Conservation (phyloP, 2,888 invertebrate genomes). For the Dryomyza anilis region DNA sequence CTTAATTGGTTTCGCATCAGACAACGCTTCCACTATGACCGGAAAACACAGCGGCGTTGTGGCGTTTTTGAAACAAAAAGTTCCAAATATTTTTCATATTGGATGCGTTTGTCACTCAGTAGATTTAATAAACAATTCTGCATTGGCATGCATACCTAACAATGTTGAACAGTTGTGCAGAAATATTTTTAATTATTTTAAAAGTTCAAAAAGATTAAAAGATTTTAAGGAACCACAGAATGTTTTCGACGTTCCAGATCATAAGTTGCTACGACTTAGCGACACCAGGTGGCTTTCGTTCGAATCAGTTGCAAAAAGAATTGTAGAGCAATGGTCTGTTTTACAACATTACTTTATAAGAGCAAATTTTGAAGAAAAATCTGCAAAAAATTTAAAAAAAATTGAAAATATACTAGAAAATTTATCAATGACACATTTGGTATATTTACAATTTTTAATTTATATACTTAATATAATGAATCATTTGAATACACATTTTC, state of each 20-base stretch:
- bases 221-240: conserved; percentile 19
- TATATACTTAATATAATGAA: conserved; percentile 21
- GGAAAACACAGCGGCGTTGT: conserved; percentile 40
- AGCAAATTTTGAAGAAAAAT: conserved; percentile 22
- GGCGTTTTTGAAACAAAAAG: conserved; percentile 19
- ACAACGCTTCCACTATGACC: conserved; percentile 25
- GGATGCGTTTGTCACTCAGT: conserved; percentile 24
- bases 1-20: conserved; percentile 24
- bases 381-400: conserved; percentile 19
- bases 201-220: conserved; percentile 18
- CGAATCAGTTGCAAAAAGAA: conserved; percentile 20
- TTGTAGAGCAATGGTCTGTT: too few relatives aligned
- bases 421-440: neutral
- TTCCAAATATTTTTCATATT: conserved; percentile 14
- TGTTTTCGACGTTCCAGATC: conserved; percentile 22
- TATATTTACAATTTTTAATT: conserved; percentile 19
- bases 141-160: conserved; percentile 1
- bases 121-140: conserved; percentile 8
- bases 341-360: conserved; percentile 26
- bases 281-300: conserved; percentile 26
- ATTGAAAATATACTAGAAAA: conserved; percentile 16
- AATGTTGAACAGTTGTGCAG: conserved; percentile 1
- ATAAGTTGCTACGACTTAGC: conserved; percentile 20
- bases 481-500: conserved; percentile 14
- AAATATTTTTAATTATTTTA: conserved; percentile 19